Conservation (phyloP, 2,797 vertebrate genomes). For the Taenioides sp. region DNA sequence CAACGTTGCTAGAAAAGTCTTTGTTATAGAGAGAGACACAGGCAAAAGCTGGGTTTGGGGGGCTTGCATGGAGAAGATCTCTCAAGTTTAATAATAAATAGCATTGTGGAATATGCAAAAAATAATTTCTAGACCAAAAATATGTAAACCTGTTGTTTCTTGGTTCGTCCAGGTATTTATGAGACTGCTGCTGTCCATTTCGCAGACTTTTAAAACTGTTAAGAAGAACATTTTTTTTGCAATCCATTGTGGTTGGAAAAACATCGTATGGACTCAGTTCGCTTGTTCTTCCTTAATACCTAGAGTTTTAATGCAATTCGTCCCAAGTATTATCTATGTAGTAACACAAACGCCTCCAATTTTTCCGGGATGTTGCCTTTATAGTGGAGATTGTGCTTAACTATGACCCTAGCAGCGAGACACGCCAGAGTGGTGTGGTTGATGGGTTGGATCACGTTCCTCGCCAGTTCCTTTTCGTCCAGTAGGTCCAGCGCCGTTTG, state of each 20-base stretch:
- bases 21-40: slow-evolving; percentile 59
- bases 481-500: slow-evolving; percentile 95
- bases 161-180: slow-evolving; percentile 51
- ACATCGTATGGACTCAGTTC: not conserved
- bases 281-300: slow-evolving; percentile 11
- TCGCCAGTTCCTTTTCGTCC: slow-evolving; percentile 95
- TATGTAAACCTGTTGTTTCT: slow-evolving; percentile 50
- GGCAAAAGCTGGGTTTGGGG: slow-evolving; percentile 57
- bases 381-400: slow-evolving; percentile 89
- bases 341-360: slow-evolving; percentile 93
- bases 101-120: slow-evolving; percentile 69
- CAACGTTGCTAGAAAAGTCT: slow-evolving; percentile 65
- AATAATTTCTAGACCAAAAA: slow-evolving; percentile 54
- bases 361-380: slow-evolving; percentile 93
- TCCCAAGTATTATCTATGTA: slow-evolving; percentile 89
- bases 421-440: slow-evolving; percentile 98
- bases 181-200: slow-evolving; percentile 36
- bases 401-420: slow-evolving; percentile 92
- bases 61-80: slow-evolving; percentile 75
- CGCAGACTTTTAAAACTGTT: slow-evolving; percentile 13
- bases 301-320: not conserved
- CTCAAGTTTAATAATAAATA: slow-evolving; percentile 78
- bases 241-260: slow-evolving; percentile 31
- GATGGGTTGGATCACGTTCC: slow-evolving; percentile 97
- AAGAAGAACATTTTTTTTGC: slow-evolving; percentile 18